Evolutionary conservation across 2,888 invertebrate species (phyloP), one percentile per base, ranked within the genome.

Genomic region (Orchesella flavescens): DNA sequence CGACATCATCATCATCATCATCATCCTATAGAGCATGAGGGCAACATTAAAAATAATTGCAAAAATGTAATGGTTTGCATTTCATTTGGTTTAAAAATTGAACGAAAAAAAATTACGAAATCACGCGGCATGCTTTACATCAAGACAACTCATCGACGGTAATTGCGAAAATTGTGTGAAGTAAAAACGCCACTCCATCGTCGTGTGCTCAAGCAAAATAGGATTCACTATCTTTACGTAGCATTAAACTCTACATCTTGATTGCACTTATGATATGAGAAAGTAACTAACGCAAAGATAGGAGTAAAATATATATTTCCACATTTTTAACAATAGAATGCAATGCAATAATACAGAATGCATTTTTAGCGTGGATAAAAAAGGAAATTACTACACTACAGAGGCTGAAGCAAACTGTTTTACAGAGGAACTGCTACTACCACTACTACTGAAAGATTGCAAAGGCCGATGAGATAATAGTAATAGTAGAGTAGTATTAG

Each of bases 81-180:
- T 77, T 77, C 68, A 69, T 77, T 68, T 61, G 46, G 44, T 69
- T 59, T 77, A 63, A 63, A 76, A 77, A 77, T 69, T 77, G 69
- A 66, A 24, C 68, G 68, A 49, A 77, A 77, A 75, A 17, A 53
- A 69, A 69, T 77, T 77, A 77, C 68, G 77, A 77, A 68, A 77
- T 69, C 69, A 44, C 57, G 68, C 77, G 77, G 77, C 77, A 77
- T 68, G 77, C 68, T 77, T 68, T 66, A 77, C 57, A 68, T 69
- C 21, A 77, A 59, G 77, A 69, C 77, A 77, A 69, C 77, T 69
- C 68, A 77, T 77, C 77, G 49, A 61, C 17, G 21, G 43, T 78
- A 78, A 78, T 78, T 61, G 69, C 34, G 17, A 59, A 78, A 78
- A 78, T 78, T 78, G 71, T 69, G 44, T 71, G 61, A 69, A 69